Evolutionary conservation across 2,888 invertebrate genomes (phyloP), one percentile per base, ranked within the genome.

Genomic region (Chloroclysta siterata): DNA sequence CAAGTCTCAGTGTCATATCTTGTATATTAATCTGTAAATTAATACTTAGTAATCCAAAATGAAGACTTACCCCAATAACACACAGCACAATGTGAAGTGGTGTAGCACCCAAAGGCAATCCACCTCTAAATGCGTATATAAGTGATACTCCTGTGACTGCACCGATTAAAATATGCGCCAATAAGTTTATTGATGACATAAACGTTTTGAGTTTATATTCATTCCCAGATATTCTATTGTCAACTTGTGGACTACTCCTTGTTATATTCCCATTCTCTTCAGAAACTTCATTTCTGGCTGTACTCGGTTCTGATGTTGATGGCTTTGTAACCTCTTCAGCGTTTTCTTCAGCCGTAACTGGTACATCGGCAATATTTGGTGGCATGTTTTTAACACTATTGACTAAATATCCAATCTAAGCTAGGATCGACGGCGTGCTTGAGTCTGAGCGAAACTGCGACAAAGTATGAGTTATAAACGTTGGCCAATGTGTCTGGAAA

Each of bases 11-110:
- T 22, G 22, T 22, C 22, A 22, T 22, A 22, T 22, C 22, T 22
- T 22, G 22, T 8, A 7, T 33, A 33, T 33, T 1, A 33, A 33
- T 33, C 1, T 5, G 5, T 1, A 33, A 11, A 39, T 11, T 11
- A 8, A 39, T 11, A 42, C 2, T 14, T 0, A 10, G 10, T 46
- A 17, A 46, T 46, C 17, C 17, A 4, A 17, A 15, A 44, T 17
- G 29, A 3, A 11, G 33, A 81, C 88, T 86, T 76, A 88, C 88
- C 74, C 88, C 89, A 61, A 81, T 66, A n/a, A 87, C 85, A 73
- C 88, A 88, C 14, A 88, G 65, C 6, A 85, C 66, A 39, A 87
- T 79, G 63, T 89, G 89, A 33, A 79, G 63, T 22, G 74, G 71
- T 28, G 84, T 85, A 7, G 77, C 69, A 58, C 68, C 69, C 7